Evolutionary conservation across 2,797 vertebrate genomes (phyloP).

Genomic region (Spondyliosoma cantharus): DNA sequence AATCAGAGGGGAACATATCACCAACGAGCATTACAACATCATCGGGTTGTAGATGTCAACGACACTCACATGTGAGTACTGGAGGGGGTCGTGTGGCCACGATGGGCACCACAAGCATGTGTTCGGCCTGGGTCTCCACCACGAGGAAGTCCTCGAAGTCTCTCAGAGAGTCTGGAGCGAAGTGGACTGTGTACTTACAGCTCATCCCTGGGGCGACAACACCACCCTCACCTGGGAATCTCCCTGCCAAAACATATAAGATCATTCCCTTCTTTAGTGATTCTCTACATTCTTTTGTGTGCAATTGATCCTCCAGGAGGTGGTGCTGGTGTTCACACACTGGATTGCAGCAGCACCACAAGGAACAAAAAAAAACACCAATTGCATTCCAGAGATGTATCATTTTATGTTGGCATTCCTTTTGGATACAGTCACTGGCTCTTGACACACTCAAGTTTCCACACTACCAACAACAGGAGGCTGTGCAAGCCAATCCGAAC

Average conservation of each 20-base stretch:
- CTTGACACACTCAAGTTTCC: background rate
- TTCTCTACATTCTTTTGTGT: background rate
- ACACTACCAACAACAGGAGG: background rate
- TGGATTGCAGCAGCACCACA: background rate
- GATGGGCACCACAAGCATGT: conserved; percentile 87
- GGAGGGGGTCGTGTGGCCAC: conserved; percentile 89
- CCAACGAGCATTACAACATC: background rate
- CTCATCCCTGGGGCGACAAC: conserved; percentile 94
- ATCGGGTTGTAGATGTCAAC: background rate
- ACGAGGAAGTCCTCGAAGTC: conserved; percentile 90
- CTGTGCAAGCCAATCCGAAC: conserved; percentile 13
- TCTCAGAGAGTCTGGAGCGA: conserved; percentile 89
- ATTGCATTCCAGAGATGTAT: conserved; percentile 23
- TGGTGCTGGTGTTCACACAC: conserved; percentile 13
- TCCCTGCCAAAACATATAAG: conserved; percentile 81
- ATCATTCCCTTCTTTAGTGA: background rate
- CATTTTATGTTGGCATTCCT: conserved; percentile 22
- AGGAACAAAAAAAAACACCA: conserved; percentile 11
- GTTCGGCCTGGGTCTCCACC: conserved; percentile 88
- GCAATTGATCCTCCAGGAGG: conserved; percentile 20
- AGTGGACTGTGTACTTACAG: conserved; percentile 90
- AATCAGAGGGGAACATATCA: background rate
- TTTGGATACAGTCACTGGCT: conserved; percentile 14
- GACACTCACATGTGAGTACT: conserved; percentile 88
- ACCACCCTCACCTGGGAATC: conserved; percentile 91